A percentile compares a stretch with the other conserved stretches of the same genome.
These are phyloP conservation scores for Tachystola acroxantha DNA, from an alignment of 2,888 invertebrate species.

Conservation along the genomic window DNA sequence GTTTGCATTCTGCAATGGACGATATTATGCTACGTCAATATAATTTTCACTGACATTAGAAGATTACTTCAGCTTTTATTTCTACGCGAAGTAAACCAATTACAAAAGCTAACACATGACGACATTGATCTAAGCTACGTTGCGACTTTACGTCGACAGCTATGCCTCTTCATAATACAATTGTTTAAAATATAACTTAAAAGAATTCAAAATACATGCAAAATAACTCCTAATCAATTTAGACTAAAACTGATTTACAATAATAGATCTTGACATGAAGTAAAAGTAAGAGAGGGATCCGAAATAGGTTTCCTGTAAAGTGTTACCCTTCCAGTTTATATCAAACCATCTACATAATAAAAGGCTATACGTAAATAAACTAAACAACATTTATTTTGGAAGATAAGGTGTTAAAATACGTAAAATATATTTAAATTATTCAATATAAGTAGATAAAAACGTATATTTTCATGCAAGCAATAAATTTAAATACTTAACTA, in stretches of 20 bases:
- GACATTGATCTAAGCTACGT: constrained; percentile 63
- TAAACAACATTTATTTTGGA: constrained; percentile 76
- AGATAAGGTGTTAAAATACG: constrained; percentile 58
- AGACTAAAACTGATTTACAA: constrained; percentile 14
- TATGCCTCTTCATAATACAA: constrained; percentile 22
- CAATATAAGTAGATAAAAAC: constrained; percentile 37
- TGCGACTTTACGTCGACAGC: constrained; percentile 12
- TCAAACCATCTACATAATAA: constrained; percentile 44
- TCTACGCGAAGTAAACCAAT: constrained; percentile 26
- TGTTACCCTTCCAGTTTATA: constrained; percentile 41
- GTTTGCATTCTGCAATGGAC: constrained; percentile 73
- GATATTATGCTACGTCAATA: constrained; percentile 60
- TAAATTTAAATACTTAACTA: constrained; percentile 38
- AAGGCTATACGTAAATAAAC: constrained; percentile 46
- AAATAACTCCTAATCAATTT: constrained; percentile 23
- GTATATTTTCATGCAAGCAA: constrained; percentile 72
- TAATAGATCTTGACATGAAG: constrained; percentile 22
- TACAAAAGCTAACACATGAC: constrained; percentile 55
- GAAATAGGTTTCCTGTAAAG: constrained; percentile 28
- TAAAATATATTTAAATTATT: constrained; percentile 24
- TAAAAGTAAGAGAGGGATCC: constrained; percentile 28
- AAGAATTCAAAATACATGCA: constrained; percentile 50
- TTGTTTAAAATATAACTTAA: constrained; percentile 20
- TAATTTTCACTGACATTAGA: constrained; percentile 7
- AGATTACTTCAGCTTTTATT: constrained; percentile 15